Conservation (phyloP, 2,888 invertebrate genomes). For the Mythimna loreyi region DNA sequence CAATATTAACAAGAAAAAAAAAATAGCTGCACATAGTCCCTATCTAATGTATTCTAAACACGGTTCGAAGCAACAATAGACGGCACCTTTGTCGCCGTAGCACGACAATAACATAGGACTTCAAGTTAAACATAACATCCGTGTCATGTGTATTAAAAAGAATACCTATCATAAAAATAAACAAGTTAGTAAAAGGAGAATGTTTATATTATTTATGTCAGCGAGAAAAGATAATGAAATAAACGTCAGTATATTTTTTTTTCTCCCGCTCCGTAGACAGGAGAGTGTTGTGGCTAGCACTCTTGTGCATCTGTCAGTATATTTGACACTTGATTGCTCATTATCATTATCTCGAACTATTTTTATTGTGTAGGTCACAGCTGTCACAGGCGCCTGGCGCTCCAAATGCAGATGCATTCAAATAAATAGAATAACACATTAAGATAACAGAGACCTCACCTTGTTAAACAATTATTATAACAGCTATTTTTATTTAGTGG, state of each 20-base stretch:
- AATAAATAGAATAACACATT: not conserved
- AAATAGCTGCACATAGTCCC: not conserved
- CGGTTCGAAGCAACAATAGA: conserved; percentile 21
- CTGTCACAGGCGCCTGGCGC: not conserved
- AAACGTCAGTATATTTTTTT: not conserved
- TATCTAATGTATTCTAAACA: conserved; percentile 42
- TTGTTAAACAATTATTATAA: no score
- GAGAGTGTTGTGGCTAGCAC: no score
- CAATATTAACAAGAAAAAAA: not conserved
- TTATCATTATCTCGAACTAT: not conserved
- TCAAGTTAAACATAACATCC: conserved; percentile 49
- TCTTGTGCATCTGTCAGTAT: no score
- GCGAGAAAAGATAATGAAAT: conserved; percentile 6
- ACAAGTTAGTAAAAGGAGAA: conserved; percentile 26
- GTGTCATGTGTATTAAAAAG: conserved; percentile 8
- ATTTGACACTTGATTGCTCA: conserved; percentile 8
- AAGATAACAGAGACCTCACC: not conserved
- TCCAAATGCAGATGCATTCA: not conserved
- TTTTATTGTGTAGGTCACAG: conserved; percentile 16
- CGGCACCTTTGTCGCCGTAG: conserved; percentile 26
- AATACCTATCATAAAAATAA: conserved; percentile 6
- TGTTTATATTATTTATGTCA: conserved; percentile 20
- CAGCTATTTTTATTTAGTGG: no score
- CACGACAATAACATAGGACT: conserved; percentile 19
- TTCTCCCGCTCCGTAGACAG: no score